These are phyloP conservation scores for Nannospalax galili DNA, from an alignment of 2,113 vertebrate genomes.

Conservation along the genomic window DNA sequence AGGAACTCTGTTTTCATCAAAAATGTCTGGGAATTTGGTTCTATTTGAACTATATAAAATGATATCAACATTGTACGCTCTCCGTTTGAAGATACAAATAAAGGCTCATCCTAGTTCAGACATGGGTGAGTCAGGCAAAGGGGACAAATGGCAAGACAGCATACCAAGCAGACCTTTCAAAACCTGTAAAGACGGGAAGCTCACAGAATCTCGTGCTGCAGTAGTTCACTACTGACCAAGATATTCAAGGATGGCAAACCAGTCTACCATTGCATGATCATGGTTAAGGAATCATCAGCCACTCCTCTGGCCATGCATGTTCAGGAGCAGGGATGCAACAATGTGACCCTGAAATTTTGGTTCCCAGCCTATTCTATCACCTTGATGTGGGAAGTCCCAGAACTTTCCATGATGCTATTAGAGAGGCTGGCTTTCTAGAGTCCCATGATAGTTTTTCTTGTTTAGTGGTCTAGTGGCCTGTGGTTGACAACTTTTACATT, in stretches of 20 bases:
- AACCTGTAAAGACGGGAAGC: not conserved
- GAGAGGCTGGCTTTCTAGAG: not conserved
- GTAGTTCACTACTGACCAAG: not conserved
- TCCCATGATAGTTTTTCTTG: not conserved
- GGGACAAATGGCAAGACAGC: not conserved
- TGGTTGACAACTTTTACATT: not conserved
- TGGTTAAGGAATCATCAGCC: not conserved
- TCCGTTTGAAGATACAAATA: constrained; percentile 18
- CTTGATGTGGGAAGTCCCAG: not conserved
- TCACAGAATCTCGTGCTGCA: not conserved
- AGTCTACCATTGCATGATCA: not conserved
- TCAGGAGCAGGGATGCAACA: not conserved
- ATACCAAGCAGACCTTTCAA: not conserved
- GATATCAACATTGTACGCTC: constrained; percentile 39
- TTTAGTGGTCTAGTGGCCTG: too few species aligned
- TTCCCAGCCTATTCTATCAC: not conserved
- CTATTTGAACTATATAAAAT: constrained; percentile 55
- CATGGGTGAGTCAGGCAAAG: not conserved
- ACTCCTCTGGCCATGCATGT: not conserved
- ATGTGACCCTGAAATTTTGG: not conserved
- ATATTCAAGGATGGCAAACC: not conserved
- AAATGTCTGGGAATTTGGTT: constrained; percentile 59
- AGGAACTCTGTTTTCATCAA: constrained; percentile 62
- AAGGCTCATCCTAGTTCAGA: not conserved
- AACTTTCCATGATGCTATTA: rapidly evolving